These are phyloP conservation scores for Harpagus bidentatus DNA, from an alignment of 2,113 vertebrate species.

Conservation along the genomic window DNA sequence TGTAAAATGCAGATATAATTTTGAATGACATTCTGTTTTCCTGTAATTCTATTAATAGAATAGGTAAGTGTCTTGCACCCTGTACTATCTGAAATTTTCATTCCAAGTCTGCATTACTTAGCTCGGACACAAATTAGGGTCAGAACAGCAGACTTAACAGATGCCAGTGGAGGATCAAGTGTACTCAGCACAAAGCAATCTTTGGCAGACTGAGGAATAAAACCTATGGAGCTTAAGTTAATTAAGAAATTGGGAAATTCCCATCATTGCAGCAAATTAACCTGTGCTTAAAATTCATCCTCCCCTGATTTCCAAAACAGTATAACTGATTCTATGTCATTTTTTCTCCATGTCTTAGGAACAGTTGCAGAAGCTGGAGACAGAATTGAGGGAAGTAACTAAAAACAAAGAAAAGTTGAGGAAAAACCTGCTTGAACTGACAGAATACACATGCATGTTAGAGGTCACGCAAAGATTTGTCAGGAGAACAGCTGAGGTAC, in stretches of 20 bases:
- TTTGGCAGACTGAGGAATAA: background rate
- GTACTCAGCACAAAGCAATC: background rate
- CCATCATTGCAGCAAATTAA: background rate
- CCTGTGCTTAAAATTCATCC: background rate
- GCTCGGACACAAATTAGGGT: background rate
- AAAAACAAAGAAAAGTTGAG: slow-evolving; percentile 94
- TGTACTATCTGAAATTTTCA: background rate
- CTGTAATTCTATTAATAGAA: background rate
- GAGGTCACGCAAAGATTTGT: slow-evolving; percentile 84
- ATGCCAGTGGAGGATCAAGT: background rate
- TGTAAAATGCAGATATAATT: background rate
- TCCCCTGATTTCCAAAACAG: background rate
- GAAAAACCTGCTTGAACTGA: slow-evolving; percentile 90
- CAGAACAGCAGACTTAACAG: background rate
- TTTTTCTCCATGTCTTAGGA: slow-evolving; percentile 72
- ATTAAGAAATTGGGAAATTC: background rate
- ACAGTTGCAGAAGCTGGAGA: slow-evolving; percentile 91
- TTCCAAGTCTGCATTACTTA: background rate
- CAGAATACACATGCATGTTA: slow-evolving; percentile 92
- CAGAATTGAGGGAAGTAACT: slow-evolving; percentile 90
- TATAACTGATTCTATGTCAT: background rate
- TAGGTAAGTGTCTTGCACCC: background rate
- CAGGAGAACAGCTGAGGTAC: slow-evolving; percentile 81
- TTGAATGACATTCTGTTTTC: background rate
- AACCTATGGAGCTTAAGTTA: background rate